Conservation (phyloP, 1,140 invertebrate genomes). For the Coenobita brevimanus region DNA sequence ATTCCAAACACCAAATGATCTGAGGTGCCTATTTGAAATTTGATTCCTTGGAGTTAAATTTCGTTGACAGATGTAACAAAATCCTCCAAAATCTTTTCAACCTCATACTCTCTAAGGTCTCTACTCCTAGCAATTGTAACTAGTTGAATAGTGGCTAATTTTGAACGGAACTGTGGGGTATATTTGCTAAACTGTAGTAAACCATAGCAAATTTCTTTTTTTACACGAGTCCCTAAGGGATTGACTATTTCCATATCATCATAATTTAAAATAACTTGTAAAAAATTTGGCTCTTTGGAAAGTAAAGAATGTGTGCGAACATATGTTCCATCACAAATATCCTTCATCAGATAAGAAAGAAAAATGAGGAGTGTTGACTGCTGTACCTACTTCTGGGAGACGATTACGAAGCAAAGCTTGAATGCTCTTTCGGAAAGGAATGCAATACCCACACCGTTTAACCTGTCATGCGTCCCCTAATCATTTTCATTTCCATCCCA, state of each 20-base stretch:
- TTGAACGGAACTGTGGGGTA: conserved; percentile 19
- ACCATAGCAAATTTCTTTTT: neutral
- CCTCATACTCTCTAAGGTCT: conserved; percentile 16
- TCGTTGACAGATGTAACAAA: conserved; percentile 9
- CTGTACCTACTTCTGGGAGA: conserved; percentile 15
- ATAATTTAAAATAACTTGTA: conserved; percentile 13
- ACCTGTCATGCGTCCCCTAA: too few species aligned
- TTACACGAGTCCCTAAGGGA: conserved; percentile 11
- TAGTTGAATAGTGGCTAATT: neutral
- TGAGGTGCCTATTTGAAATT: conserved; percentile 20
- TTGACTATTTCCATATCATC: conserved; percentile 15
- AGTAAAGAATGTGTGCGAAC: conserved; percentile 2
- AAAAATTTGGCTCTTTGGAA: conserved; percentile 1
- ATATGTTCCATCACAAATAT: conserved; percentile 16
- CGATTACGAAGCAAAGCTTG: conserved; percentile 10
- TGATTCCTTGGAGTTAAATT: conserved; percentile 8
- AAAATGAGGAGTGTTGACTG: neutral
- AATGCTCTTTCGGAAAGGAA: conserved; percentile 1
- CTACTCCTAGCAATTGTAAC: conserved; percentile 20
- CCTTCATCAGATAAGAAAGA: neutral
- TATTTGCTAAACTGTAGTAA: neutral
- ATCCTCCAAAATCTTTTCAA: neutral
- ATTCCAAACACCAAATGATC: neutral
- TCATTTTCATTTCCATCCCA: neutral
- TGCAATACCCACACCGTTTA: neutral